Conservation (phyloP, 2,797 vertebrate genomes). For the Microhierax caerulescens region DNA sequence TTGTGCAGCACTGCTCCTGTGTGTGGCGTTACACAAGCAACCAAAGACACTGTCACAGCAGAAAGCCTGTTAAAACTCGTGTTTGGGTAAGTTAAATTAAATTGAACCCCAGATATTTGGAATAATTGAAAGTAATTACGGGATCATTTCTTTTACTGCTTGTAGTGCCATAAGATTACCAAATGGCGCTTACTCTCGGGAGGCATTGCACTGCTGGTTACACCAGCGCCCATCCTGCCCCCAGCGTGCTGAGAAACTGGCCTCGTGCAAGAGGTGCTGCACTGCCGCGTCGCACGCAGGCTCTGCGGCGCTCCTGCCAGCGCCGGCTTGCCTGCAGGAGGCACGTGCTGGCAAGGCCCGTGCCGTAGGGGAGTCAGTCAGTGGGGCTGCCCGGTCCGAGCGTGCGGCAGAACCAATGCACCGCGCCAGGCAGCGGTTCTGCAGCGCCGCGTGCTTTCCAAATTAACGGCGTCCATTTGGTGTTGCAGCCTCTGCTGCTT, state of each 20-base stretch:
- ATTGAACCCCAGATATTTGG: not conserved
- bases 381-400: not conserved
- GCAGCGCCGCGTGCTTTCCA: not conserved
- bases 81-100: not conserved
- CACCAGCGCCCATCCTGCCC: not conserved
- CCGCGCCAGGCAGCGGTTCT: accelerated
- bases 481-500: not conserved
- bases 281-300: accelerated
- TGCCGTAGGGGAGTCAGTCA: too few species aligned
- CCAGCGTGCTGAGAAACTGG: not conserved
- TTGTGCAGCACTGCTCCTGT: not conserved
- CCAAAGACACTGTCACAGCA: not conserved
- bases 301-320: accelerated
- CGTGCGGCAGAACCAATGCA: not conserved
- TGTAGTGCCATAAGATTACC: not conserved
- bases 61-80: not conserved
- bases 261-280: not conserved
- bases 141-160: not conserved
- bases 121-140: not conserved
- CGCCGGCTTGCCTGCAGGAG: not conserved
- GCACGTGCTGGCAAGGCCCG: accelerated
- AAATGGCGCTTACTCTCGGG: accelerated
- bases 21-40: not conserved
- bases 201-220: accelerated
- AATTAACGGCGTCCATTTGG: not conserved